Percentiles rank a stretch among this genome's conserved stretches.
phyloP scores from a whole-genome alignment of 2,888 invertebrate genomes.

The Hydrotaea diabolus region DNA sequence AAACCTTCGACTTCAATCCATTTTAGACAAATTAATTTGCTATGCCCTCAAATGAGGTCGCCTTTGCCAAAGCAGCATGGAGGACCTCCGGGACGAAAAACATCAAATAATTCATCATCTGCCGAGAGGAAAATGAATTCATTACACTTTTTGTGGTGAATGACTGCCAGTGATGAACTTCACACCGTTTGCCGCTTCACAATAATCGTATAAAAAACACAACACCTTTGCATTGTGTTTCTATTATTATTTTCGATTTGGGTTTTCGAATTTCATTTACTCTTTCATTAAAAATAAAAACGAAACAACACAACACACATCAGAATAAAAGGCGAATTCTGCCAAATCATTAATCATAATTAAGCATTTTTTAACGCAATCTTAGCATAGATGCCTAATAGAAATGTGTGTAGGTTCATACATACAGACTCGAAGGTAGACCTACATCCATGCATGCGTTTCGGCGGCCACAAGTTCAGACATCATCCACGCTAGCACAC shows the following conservation, averaged over 20 bases:
- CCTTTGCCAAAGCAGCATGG: background rate
- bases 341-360: constrained; percentile 66
- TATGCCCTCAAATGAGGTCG: background rate
- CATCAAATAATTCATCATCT: background rate
- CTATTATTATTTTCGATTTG: constrained; percentile 8
- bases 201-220: background rate
- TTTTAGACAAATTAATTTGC: background rate
- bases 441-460: background rate
- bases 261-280: constrained; percentile 12
- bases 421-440: background rate
- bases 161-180: background rate
- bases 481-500: background rate
- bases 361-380: constrained; percentile 64
- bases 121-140: background rate
- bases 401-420: constrained; percentile 6
- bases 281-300: constrained; percentile 15
- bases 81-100: constrained; percentile 7
- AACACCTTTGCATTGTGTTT: background rate
- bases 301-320: constrained; percentile 18
- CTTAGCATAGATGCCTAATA: constrained; percentile 47
- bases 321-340: constrained; percentile 41
- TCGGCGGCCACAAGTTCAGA: background rate
- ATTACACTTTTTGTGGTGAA: background rate
- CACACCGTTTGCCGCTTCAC: background rate
- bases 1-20: background rate